Evolutionary conservation across 2,797 vertebrate species (phyloP).

Genomic region (Enteromius paludinosus): DNA sequence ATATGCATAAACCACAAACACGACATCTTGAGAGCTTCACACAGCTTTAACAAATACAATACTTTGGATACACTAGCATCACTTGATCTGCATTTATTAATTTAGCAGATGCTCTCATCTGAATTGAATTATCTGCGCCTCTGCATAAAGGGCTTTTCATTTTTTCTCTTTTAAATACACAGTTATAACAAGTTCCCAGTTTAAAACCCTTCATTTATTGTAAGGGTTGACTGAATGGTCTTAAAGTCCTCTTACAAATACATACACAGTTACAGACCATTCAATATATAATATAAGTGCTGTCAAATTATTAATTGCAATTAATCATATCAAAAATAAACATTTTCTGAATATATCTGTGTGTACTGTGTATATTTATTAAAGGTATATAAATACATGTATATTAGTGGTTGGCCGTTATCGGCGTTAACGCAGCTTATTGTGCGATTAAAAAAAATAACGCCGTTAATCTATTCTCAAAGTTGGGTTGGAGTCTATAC

Average conservation of each 20-base stretch:
- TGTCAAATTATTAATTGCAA: too few species aligned
- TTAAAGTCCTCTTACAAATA: too few species aligned
- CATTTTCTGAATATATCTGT: too few species aligned
- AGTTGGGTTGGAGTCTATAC: too few species aligned
- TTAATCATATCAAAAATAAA: too few species aligned
- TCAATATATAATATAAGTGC: too few species aligned
- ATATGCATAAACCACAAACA: neutral
- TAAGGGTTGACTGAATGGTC: neutral
- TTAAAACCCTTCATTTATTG: constrained; percentile 1
- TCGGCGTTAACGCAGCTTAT: too few species aligned
- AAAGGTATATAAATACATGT: too few species aligned
- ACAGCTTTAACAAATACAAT: neutral
- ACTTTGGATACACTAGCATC: neutral
- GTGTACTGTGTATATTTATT: too few species aligned
- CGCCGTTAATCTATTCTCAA: too few species aligned
- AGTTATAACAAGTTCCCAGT: neutral
- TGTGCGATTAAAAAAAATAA: neutral
- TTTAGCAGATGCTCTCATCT: neutral
- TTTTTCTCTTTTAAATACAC: neutral
- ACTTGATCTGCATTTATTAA: neutral
- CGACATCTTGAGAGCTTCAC: neutral
- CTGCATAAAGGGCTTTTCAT: neutral
- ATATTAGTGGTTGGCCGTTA: too few species aligned
- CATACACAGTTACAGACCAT: too few species aligned
- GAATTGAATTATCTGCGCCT: neutral